Conservation (phyloP, 2,888 invertebrate genomes). For the Lasioglossum oenotherae region DNA sequence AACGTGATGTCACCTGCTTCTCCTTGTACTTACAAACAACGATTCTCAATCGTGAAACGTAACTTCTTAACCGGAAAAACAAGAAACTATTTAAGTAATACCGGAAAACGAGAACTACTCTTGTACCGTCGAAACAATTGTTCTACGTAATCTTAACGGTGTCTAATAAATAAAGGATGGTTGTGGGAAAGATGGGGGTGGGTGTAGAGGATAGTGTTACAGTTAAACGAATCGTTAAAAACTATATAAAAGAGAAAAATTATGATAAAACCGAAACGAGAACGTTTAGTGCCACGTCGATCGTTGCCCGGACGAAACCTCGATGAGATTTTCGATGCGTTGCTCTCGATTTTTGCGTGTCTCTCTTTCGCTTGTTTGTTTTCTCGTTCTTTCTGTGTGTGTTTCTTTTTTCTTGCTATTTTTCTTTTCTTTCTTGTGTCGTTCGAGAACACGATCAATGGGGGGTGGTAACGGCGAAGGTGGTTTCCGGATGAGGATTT, state of each 20-base stretch:
- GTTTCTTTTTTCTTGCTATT: background rate
- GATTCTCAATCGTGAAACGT: background rate
- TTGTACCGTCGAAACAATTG: constrained; percentile 8
- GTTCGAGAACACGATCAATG: constrained; percentile 61
- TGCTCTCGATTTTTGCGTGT: constrained; percentile 7
- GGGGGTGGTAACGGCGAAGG: constrained; percentile 57
- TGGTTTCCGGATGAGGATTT: constrained; percentile 79
- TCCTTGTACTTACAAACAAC: constrained; percentile 14
- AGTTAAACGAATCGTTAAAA: constrained; percentile 13
- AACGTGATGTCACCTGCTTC: background rate
- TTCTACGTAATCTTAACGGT: constrained; percentile 14
- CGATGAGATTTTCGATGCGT: constrained; percentile 43
- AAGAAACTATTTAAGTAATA: background rate
- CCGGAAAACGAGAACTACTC: background rate
- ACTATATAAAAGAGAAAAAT: constrained; percentile 23
- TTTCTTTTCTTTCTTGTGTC: constrained; percentile 41
- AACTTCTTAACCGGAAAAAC: background rate
- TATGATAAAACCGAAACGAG: constrained; percentile 18
- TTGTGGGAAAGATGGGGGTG: background rate
- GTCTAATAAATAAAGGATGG: constrained; percentile 45
- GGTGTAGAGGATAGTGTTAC: background rate
- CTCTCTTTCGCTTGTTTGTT: background rate
- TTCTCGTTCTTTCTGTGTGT: background rate
- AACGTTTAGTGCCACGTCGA: constrained; percentile 55
- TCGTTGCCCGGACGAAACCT: constrained; percentile 76